Evolutionary conservation across 2,797 vertebrate species (phyloP), one percentile per base, ranked within the genome.

Genomic region (Chelon auratus): DNA sequence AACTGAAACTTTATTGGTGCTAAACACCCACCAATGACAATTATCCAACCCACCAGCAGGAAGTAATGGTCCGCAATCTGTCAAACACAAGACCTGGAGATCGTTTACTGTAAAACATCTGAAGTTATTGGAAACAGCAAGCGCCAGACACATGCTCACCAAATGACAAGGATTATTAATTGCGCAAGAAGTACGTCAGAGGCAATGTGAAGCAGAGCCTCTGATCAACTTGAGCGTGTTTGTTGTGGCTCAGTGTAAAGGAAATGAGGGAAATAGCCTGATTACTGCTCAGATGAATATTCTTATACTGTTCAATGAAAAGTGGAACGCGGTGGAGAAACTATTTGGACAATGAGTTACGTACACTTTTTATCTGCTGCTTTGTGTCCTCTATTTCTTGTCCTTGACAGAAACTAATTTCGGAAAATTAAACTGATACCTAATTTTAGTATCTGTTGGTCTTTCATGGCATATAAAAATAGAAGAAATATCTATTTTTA

Each of bases 11-110:
- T 92, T 87, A 92, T 87, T 89, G 83, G 80, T 78, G 77, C 85
- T 84, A 87, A 86, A 87, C 93, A 87, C 90, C 88, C 88, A 91
- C 90, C 42, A 47, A 80, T 79, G 74, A 84, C 85, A 86, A 93
- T 93, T 92, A 92, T 84, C 69, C 55, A 78, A 63, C 81, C 82
- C 82, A 77, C 76, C 8, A 75, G 80, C 85, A 92, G 92, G 91
- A 93, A 93, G 91, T 89, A 84, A 78, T 54, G 30, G 69, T 77
- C 71, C 55, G 79, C 84, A 87, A 59, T 79, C 72, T 85, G 83
- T 86, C 78, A 78, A 85, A 82, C 62, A 82, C 64, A 73, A 82
- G 89, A 87, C 78, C 86, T 87, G 78, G 83, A 83, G 87, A 85
- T 78, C 66, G 83, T 91, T 92, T 89, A 82, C 82, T 72, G 84